Evolutionary conservation across 2,797 vertebrate species (phyloP), one percentile per base, ranked within the genome.

Genomic region (Silurus lanzhouensis): DNA sequence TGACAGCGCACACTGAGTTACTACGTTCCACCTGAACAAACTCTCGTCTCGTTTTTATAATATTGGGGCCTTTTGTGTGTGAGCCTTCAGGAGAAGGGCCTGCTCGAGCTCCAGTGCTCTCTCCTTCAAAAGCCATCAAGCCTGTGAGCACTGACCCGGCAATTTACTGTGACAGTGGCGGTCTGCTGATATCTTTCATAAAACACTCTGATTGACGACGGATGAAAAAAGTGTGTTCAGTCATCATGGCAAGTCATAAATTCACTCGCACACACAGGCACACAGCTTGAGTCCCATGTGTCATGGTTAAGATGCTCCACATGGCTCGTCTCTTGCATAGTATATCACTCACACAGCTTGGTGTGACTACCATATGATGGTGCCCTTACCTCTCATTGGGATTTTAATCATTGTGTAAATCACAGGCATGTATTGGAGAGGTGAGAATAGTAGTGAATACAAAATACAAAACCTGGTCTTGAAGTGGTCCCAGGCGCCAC

Each of bases 91-190:
- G 82, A 88, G 84, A 12, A 55, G 3, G 46, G 22, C 67, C 88
- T 57, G 75, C 88, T 52, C 58, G 13, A 80, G 52, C 48, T 61
- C 22, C 17, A 22, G 27, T 52, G 48, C 58, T 81, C 87, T 87
- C 87, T 86, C 89, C 90, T 89, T 89, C 91, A 90, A 90, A 89
- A 89, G 88, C 89, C 88, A 89, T 91, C 88, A 87, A 86, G 83
- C 81, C 86, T 70, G 83, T 91, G 89, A 90, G 87, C 88, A 82
- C 84, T 89, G 90, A 90, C 84, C 90, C 66, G 84, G 89, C 88
- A 89, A 92, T 91, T 91, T 90, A 92, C 84, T 87, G 86, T 89
- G 90, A 90, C 90, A 88, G 85, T 80, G 86, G 85, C 86, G 87
- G 88, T 87, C 84, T 88, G 89, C 84, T 90, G 89, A 90, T 91